Evolutionary conservation across 2,797 vertebrate genomes (phyloP).

Genomic region (Ctenochaetus hawaiiensis): DNA sequence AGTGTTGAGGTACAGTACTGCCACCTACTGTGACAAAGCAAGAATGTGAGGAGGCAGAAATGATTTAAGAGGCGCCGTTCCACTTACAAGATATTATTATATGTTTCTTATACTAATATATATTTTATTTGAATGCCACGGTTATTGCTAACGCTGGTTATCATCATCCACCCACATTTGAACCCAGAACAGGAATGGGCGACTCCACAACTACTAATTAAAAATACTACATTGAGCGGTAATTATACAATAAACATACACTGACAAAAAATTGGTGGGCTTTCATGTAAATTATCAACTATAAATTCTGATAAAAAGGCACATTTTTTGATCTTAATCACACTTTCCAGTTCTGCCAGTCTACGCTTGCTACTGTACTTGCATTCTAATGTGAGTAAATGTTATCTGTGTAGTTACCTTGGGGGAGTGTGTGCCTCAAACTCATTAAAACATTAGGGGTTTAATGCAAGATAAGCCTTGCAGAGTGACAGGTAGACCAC

Average conservation of each 20-base stretch:
- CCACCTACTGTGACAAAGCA: no score
- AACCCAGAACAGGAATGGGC: neutral
- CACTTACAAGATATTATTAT: no score
- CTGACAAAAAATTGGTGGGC: neutral
- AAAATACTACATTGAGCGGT: neutral
- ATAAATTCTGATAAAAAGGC: neutral
- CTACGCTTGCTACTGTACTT: neutral
- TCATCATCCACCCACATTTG: neutral
- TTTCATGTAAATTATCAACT: neutral
- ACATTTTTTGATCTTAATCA: neutral
- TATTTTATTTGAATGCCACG: no score
- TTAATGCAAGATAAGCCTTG: slow-evolving; percentile 51
- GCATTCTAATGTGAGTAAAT: slow-evolving; percentile 24
- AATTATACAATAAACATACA: neutral
- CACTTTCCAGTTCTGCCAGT: neutral
- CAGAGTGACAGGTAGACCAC: slow-evolving; percentile 50
- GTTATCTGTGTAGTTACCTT: slow-evolving; percentile 32
- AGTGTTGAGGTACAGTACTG: no score
- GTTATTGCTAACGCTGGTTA: no score
- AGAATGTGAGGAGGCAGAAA: no score
- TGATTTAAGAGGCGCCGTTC: no score
- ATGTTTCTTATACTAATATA: no score
- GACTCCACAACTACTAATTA: neutral
- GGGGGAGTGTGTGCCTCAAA: slow-evolving; percentile 38
- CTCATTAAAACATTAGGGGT: slow-evolving; percentile 59